A percentile compares a stretch with the other conserved stretches of the same genome.
Evolutionary conservation across 2,113 vertebrate genomes (phyloP).

Genomic region (Stictonetta naevosa): DNA sequence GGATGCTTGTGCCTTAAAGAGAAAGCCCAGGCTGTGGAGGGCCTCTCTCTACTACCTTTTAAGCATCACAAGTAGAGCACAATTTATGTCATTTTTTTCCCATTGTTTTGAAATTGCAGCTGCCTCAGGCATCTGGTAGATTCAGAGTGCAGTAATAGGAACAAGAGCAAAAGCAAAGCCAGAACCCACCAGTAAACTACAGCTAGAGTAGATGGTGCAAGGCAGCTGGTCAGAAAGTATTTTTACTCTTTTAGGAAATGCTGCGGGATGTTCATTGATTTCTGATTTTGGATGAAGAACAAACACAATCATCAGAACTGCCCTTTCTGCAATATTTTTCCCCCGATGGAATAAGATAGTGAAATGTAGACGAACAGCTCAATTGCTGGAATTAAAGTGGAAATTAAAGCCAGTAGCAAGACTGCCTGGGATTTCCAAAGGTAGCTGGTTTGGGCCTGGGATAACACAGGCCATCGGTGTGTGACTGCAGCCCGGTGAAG

Average conservation of each 20-base stretch:
- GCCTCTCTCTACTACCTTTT: fast-evolving
- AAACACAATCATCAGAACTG: neutral
- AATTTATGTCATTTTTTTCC: neutral
- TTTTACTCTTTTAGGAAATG: neutral
- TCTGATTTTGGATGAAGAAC: neutral
- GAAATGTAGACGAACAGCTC: neutral
- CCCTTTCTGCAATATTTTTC: neutral
- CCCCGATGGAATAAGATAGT: neutral
- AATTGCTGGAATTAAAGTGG: neutral
- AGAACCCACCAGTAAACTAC: neutral
- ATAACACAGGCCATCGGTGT: too few species aligned
- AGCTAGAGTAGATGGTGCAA: neutral
- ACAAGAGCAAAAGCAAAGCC: neutral
- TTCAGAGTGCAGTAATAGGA: fast-evolving
- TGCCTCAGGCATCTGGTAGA: neutral
- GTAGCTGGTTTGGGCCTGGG: neutral
- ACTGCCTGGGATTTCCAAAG: neutral
- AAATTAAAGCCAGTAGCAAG: neutral
- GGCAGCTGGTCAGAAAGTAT: neutral
- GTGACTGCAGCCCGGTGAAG: neutral
- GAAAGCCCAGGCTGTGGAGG: neutral
- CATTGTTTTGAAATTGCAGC: neutral
- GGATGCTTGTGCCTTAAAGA: too few species aligned
- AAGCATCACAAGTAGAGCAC: neutral
- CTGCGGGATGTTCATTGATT: neutral